phyloP scores from a whole-genome alignment of 2,888 invertebrate genomes.

The Notocelia uddmanniana region DNA sequence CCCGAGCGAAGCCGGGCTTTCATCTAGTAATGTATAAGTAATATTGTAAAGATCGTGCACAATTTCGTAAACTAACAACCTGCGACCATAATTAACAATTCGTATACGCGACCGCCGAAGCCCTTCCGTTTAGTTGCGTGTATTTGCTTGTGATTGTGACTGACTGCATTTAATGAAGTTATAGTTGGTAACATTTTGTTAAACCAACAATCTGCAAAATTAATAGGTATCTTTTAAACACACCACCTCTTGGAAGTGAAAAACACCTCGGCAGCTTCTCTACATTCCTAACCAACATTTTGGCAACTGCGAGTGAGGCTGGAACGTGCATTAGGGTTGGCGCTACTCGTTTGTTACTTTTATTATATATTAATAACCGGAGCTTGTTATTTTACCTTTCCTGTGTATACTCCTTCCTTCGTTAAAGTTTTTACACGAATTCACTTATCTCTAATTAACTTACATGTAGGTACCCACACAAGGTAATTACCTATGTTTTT shows the following conservation, averaged over 20 bases:
- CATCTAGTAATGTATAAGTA: too few species aligned
- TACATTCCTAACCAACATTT: slow-evolving; percentile 25
- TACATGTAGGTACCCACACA: too few species aligned
- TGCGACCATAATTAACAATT: too few species aligned
- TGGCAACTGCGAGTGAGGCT: slow-evolving; percentile 33
- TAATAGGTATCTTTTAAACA: background rate
- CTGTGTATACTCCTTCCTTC: background rate
- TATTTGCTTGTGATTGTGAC: background rate
- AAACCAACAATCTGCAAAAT: background rate
- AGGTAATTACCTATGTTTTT: too few species aligned
- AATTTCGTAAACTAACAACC: too few species aligned
- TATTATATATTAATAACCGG: background rate
- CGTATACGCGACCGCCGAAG: background rate
- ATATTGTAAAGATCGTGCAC: too few species aligned
- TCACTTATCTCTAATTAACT: background rate
- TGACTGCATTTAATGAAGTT: background rate
- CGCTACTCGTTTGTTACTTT: background rate
- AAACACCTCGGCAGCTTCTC: slow-evolving; percentile 17
- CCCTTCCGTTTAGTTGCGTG: background rate
- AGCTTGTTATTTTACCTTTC: background rate
- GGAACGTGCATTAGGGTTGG: slow-evolving; percentile 26
- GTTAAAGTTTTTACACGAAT: background rate
- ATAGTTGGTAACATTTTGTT: background rate
- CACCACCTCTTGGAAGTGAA: background rate
- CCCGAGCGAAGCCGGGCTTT: too few species aligned